phyloP scores from a whole-genome alignment of 1,140 invertebrate genomes.

The Penaeus indicus region DNA sequence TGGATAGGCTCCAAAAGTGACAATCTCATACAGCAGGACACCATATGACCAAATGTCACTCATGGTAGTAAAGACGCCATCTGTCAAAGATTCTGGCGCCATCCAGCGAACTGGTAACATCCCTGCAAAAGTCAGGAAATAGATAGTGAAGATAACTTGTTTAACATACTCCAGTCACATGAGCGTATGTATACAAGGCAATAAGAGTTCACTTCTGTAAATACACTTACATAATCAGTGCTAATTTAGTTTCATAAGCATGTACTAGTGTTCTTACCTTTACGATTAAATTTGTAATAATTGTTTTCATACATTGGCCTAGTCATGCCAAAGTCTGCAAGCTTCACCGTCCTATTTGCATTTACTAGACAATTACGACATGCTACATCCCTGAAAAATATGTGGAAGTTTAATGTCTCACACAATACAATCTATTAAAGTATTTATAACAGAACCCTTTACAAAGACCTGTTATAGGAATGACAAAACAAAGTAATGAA shows the following conservation, averaged over 20 bases:
- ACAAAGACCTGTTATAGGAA: too few relatives aligned
- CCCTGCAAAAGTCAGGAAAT: slow-evolving; percentile 70
- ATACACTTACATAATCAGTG: neutral
- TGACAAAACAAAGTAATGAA: too few relatives aligned
- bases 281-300: slow-evolving; percentile 88
- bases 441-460: too few relatives aligned
- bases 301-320: slow-evolving; percentile 88
- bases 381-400: slow-evolving; percentile 80
- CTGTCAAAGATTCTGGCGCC: slow-evolving; percentile 84
- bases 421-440: slow-evolving; percentile 8
- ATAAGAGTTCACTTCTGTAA: neutral
- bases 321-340: slow-evolving; percentile 95
- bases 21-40: slow-evolving; percentile 86
- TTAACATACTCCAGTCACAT: neutral
- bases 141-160: neutral
- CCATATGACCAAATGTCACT: slow-evolving; percentile 92
- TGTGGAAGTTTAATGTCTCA: neutral
- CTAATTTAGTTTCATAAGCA: too few relatives aligned
- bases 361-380: slow-evolving; percentile 91
- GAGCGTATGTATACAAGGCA: neutral
- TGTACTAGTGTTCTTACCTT: slow-evolving; percentile 73
- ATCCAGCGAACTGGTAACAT: slow-evolving; percentile 96
- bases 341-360: slow-evolving; percentile 83
- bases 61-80: slow-evolving; percentile 84
- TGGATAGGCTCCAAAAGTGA: slow-evolving; percentile 89